These are phyloP conservation scores for Mylabris sibirica DNA, from an alignment of 2,888 invertebrate species.

Conservation along the genomic window DNA sequence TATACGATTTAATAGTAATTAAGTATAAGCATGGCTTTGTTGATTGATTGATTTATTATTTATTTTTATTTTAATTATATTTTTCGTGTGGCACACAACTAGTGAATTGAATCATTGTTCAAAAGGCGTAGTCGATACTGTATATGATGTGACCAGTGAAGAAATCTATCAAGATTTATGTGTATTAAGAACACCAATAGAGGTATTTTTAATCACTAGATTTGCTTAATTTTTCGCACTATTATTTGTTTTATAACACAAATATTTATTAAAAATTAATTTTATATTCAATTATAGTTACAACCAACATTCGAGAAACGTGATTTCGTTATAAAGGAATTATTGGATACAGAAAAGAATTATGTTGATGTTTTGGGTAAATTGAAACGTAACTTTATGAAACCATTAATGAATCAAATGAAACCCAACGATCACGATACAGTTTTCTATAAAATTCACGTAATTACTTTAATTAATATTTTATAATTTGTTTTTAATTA, in stretches of 20 bases:
- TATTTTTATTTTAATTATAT: constrained; percentile 54
- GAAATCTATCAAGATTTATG: constrained; percentile 96
- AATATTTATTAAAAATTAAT: too few species aligned
- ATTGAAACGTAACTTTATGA: constrained; percentile 80
- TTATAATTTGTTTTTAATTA: constrained; percentile 16
- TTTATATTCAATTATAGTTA: constrained; percentile 43
- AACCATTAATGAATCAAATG: constrained; percentile 74
- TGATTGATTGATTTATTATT: constrained; percentile 32
- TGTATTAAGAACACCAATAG: constrained; percentile 64
- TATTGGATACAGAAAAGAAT: constrained; percentile 96
- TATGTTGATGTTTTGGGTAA: constrained; percentile 93
- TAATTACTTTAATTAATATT: constrained; percentile 60
- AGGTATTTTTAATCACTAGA: constrained; percentile 45
- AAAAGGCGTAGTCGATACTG: constrained; percentile 36
- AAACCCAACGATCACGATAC: constrained; percentile 76
- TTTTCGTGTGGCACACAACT: constrained; percentile 26
- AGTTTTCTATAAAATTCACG: constrained; percentile 92
- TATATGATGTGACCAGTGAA: constrained; percentile 73
- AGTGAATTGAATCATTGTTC: constrained; percentile 46
- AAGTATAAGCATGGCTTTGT: constrained; percentile 29
- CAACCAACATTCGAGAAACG: constrained; percentile 75
- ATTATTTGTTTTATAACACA: constrained; percentile 22
- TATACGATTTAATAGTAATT: background rate
- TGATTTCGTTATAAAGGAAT: constrained; percentile 91
- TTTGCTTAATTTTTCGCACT: constrained; percentile 7